Conservation (phyloP, 2,797 vertebrate genomes). For the Denticeps clupeoides region DNA sequence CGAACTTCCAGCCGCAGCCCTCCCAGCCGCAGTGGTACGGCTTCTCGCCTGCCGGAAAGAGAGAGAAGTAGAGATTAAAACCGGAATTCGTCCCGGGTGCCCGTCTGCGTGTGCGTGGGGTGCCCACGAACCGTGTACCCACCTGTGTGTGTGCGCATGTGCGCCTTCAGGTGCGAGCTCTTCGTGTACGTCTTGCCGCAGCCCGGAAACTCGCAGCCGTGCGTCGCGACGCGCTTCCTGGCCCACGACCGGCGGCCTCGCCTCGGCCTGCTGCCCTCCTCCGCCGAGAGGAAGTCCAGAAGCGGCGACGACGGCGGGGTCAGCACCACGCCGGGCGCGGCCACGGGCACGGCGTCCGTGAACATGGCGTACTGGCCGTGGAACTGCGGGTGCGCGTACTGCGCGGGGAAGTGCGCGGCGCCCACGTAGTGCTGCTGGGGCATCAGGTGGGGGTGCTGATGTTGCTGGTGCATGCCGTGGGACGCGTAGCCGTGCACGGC, state of each 20-base stretch:
- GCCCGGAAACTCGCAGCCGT: conserved; percentile 83
- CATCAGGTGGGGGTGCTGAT: conserved; percentile 27
- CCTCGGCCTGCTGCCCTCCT: conserved; percentile 71
- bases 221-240: conserved; percentile 79
- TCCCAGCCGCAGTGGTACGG: conserved; percentile 93
- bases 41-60: conserved; percentile 68
- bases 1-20: conserved; percentile 90
- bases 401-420: conserved; percentile 38
- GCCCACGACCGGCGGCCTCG: conserved; percentile 78
- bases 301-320: conserved; percentile 79
- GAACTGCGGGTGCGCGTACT: conserved; percentile 54
- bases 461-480: conserved; percentile 38
- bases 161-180: conserved; percentile 86
- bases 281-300: conserved; percentile 68
- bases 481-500: conserved; percentile 28
- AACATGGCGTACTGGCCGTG: conserved; percentile 69
- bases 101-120: too few relatives aligned
- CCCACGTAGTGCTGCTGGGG: conserved; percentile 45
- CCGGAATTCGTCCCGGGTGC: background rate
- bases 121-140: too few relatives aligned
- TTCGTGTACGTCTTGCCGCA: conserved; percentile 92
- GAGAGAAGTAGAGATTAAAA: background rate
- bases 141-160: conserved; percentile 90
- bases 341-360: conserved; percentile 54
- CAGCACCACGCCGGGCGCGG: conserved; percentile 66